Base-by-base conservation (phyloP, 2,797 vertebrate genomes). In the Gouania willdenowi region DNA sequence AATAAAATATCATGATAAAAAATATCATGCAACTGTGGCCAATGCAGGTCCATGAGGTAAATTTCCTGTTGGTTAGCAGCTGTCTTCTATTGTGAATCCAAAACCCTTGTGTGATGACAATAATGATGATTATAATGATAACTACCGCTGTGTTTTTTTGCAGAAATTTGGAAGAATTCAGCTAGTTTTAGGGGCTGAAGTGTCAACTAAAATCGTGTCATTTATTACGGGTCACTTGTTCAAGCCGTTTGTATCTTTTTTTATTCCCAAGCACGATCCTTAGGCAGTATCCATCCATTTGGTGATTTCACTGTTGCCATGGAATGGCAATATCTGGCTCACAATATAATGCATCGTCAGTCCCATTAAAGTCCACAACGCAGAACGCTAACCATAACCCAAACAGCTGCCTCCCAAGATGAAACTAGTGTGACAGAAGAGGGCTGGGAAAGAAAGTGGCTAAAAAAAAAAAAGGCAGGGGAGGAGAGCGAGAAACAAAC, bases 301-400 rank as follows among this genome's bases (percentile, higher is more conserved):
- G 43, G 44, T 52, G 10, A 32, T 59, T 63, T 23, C 22, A 59
- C 74, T 68, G 55, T 56, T 59, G 66, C 66, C 63, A 18, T 45
- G 34, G 31, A 35, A 53, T 12, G 16, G 56, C 43, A 55, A 77
- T 67, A 59, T 68, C 64, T 73, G 77, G 33, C 57, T 61, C 43
- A 61, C 74, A 78, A 75, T 75, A 78, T 76, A 77, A 80, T 69
- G 79, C 75, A 79, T 77, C 58, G 45, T 15, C 71, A 44, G 71
- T 83, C 72, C 82, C 72, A 82, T 83, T 79, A 81, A 79, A 77
- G 60, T 29, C 48, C 57, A 57, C 67, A 70, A 75, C 42, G 76
- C 80, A 83, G 79, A 83, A 80, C 72, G 30, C 66, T 67, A 67
- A 75, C 51, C 41, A 43, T 56, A 67, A 74, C 50, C 61, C 56